These are phyloP conservation scores for Daphoenositta chrysoptera DNA, from an alignment of 2,113 vertebrate species.

Conservation along the genomic window DNA sequence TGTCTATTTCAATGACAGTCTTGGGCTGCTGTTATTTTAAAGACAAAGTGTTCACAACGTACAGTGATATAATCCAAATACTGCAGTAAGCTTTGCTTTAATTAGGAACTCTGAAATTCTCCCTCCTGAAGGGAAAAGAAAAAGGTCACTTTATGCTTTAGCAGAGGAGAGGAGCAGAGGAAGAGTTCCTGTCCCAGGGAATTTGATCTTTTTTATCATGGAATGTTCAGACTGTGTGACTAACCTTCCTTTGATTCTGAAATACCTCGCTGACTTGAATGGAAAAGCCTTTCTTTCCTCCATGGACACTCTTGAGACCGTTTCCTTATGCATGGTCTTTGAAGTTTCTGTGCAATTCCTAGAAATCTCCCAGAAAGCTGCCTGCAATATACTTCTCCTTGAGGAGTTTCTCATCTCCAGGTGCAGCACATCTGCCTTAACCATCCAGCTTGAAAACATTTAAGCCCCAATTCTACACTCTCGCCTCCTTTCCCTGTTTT, in stretches of 20 bases:
- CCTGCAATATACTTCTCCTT: not conserved
- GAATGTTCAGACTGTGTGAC: not conserved
- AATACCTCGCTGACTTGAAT: not conserved
- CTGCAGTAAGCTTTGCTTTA: not conserved
- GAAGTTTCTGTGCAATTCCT: not conserved
- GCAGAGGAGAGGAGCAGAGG: not conserved
- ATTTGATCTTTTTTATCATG: not conserved
- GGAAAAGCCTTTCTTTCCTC: not conserved
- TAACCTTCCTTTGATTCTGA: not conserved
- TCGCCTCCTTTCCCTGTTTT: fast-evolving
- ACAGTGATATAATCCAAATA: not conserved
- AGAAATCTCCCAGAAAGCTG: not conserved
- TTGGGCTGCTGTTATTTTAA: not conserved
- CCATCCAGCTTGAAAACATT: not conserved
- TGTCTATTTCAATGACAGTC: not conserved
- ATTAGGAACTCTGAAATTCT: not conserved
- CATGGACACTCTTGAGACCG: not conserved
- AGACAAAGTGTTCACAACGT: not conserved
- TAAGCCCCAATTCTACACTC: not conserved
- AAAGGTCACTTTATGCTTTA: not conserved
- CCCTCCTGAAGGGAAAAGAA: not conserved
- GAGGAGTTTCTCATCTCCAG: not conserved
- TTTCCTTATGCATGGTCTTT: not conserved
- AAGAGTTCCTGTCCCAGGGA: not conserved
- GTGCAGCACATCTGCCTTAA: not conserved